These are phyloP conservation scores for Harmothoe impar DNA, from an alignment of 2,888 invertebrate species.

Conservation along the genomic window DNA sequence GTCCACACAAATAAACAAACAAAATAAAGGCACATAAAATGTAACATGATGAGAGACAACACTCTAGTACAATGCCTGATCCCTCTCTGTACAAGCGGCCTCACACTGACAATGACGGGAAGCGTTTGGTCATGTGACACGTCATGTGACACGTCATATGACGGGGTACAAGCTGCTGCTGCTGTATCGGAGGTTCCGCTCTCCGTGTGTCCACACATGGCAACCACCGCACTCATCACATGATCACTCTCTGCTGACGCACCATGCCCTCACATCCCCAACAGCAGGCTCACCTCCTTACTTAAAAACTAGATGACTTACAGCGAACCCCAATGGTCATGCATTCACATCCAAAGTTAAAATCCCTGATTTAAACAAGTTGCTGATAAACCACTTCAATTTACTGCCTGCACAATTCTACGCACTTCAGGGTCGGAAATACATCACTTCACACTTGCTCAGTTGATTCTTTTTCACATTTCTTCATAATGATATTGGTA, in stretches of 20 bases:
- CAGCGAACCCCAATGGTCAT: background rate
- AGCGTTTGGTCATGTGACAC: background rate
- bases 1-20: conserved; percentile 56
- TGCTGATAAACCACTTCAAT: background rate
- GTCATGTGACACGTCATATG: background rate
- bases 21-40: conserved; percentile 61
- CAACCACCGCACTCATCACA: too few relatives aligned
- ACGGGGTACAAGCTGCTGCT: too few relatives aligned
- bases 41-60: conserved; percentile 33
- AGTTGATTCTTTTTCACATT: too few relatives aligned
- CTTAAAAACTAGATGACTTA: background rate
- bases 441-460: background rate
- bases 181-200: too few relatives aligned
- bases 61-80: conserved; percentile 7
- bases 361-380: conserved; percentile 41
- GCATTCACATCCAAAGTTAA: background rate
- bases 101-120: conserved; percentile 21
- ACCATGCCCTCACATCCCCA: too few relatives aligned
- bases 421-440: too few relatives aligned
- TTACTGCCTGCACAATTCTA: background rate
- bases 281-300: too few relatives aligned
- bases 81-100: conserved; percentile 18
- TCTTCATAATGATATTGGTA: background rate
- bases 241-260: too few relatives aligned
- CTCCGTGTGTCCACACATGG: too few relatives aligned